These are phyloP conservation scores for Gasterosteus aculeatus DNA, from an alignment of 2,113 vertebrate genomes.

Conservation along the genomic window DNA sequence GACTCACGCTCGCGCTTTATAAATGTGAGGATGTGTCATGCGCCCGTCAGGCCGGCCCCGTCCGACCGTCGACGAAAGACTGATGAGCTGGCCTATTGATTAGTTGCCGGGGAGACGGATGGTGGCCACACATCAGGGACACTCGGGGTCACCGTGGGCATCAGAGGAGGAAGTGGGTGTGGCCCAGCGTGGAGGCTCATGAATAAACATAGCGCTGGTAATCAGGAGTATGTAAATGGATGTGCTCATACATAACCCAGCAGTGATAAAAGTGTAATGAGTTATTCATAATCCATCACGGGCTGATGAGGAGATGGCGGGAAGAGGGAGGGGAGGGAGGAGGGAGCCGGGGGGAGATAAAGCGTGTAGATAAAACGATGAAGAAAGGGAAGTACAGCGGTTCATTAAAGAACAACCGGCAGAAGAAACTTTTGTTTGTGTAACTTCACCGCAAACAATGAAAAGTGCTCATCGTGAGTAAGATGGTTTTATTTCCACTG, in stretches of 20 bases:
- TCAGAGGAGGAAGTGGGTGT: conserved; percentile 74
- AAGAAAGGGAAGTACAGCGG: conserved; percentile 48
- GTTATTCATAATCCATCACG: conserved; percentile 77
- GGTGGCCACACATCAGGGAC: conserved; percentile 92
- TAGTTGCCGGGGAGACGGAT: conserved; percentile 95
- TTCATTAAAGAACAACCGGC: conserved; percentile 41
- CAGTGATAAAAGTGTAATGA: conserved; percentile 73
- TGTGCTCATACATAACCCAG: conserved; percentile 74
- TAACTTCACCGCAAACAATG: neutral
- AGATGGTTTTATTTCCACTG: neutral
- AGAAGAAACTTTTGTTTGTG: conserved; percentile 49
- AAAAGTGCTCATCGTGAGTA: neutral
- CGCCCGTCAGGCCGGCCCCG: conserved; percentile 64
- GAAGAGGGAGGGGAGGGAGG: conserved; percentile 16
- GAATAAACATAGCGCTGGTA: conserved; percentile 76
- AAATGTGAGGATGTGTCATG: conserved; percentile 36
- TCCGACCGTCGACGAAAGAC: conserved; percentile 85
- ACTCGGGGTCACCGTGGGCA: conserved; percentile 87
- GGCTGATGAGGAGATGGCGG: conserved; percentile 52
- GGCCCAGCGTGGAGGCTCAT: conserved; percentile 53
- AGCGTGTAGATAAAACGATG: conserved; percentile 34
- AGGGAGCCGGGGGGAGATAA: conserved; percentile 21
- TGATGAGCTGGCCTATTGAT: conserved; percentile 96
- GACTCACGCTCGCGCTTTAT: conserved; percentile 7
- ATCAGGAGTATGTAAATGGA: conserved; percentile 78